phyloP scores from a whole-genome alignment of 2,888 invertebrate genomes.

The Herminia tarsipennalis region DNA sequence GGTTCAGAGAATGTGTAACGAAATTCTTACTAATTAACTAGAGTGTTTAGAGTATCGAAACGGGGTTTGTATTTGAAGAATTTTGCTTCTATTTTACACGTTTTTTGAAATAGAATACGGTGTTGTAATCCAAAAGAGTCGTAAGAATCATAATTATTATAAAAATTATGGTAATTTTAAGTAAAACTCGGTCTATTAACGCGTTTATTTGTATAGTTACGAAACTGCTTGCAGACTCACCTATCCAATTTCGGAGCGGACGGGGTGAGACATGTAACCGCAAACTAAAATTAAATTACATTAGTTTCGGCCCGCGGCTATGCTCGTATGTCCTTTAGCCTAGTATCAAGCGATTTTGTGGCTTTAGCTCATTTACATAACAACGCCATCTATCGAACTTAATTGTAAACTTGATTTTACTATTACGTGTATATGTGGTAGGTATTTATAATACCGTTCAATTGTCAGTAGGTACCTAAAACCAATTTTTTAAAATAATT shows the following conservation, averaged over 20 bases:
- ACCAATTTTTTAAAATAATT: no score
- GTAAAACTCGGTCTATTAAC: constrained; percentile 10
- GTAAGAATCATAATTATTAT: neutral
- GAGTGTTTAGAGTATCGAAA: constrained; percentile 6
- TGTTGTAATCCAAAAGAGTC: constrained; percentile 7
- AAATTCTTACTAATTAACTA: constrained; percentile 21
- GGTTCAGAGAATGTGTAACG: constrained; percentile 1
- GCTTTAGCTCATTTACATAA: no score
- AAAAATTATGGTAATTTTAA: constrained; percentile 21
- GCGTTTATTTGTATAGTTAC: constrained; percentile 46
- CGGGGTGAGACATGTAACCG: constrained; percentile 15
- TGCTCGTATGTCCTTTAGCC: no score
- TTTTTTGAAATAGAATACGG: neutral
- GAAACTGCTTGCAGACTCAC: constrained; percentile 53
- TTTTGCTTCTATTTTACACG: constrained; percentile 4
- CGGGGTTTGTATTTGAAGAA: constrained; percentile 6
- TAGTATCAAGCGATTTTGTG: no score
- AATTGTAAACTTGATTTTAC: no score
- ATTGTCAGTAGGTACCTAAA: no score
- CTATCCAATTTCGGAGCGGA: constrained; percentile 54
- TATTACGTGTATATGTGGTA: no score
- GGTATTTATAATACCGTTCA: no score
- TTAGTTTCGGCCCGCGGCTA: no score
- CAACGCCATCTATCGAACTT: no score
- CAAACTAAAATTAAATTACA: constrained; percentile 41